These are phyloP conservation scores for Mimumesa dahlbomi DNA, from an alignment of 2,888 invertebrate genomes.

Conservation along the genomic window DNA sequence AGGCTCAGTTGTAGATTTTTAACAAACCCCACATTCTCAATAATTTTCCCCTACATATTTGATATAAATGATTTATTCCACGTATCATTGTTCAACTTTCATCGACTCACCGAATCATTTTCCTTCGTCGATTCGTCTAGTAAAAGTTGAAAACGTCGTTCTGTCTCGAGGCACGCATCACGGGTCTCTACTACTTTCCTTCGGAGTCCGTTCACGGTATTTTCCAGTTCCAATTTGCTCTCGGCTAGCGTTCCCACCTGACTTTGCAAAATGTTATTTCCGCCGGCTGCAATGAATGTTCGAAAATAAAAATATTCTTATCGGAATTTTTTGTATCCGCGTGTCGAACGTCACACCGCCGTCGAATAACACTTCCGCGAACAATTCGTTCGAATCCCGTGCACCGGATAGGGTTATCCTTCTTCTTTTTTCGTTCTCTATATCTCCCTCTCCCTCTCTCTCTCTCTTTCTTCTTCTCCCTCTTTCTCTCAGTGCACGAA, in stretches of 20 bases:
- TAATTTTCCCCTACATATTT: too few relatives aligned
- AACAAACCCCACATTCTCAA: too few relatives aligned
- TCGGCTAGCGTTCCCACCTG: conserved; percentile 54
- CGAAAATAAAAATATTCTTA: conserved; percentile 32
- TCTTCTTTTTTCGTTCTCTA: background rate
- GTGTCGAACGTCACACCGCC: background rate
- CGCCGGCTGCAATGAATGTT: conserved; percentile 51
- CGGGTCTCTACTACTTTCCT: conserved; percentile 34
- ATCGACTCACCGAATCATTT: conserved; percentile 44
- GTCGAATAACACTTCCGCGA: background rate
- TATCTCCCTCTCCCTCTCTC: too few relatives aligned
- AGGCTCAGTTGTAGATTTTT: too few relatives aligned
- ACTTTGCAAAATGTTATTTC: conserved; percentile 55
- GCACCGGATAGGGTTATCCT: too few relatives aligned
- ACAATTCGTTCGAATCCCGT: background rate
- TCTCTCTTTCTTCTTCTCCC: background rate
- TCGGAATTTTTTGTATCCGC: background rate
- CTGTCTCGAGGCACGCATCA: conserved; percentile 36
- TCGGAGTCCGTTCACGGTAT: conserved; percentile 40
- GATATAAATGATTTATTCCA: too few relatives aligned
- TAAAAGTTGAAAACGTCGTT: conserved; percentile 21
- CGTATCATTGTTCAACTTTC: background rate
- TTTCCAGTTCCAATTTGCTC: conserved; percentile 61
- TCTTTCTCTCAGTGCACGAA: too few relatives aligned
- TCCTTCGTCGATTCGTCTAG: conserved; percentile 36